A percentile compares a stretch with the other conserved stretches of the same genome.
These are phyloP conservation scores for Antheraea assamensis DNA, from an alignment of 2,888 invertebrate genomes.

Conservation along the genomic window DNA sequence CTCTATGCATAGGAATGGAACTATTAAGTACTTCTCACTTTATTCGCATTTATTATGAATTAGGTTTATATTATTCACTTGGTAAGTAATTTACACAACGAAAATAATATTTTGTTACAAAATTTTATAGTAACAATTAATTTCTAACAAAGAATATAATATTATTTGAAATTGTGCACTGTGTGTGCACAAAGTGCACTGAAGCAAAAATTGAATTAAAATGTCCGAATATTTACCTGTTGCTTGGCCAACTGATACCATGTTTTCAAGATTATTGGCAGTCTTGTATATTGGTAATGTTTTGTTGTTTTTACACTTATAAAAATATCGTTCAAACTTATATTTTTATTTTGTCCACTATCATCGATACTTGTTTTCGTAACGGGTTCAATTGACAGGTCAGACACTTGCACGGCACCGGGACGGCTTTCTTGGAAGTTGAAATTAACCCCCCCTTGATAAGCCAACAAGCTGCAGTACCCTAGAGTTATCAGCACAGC, in stretches of 20 bases:
- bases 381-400: conserved; percentile 77
- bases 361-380: conserved; percentile 69
- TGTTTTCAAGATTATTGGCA: conserved; percentile 94
- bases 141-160: no score
- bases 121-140: no score
- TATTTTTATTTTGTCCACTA: conserved; percentile 76
- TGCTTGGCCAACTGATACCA: conserved; percentile 97
- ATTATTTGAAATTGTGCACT: no score
- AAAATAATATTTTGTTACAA: no score
- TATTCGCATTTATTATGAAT: no score
- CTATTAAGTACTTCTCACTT: no score
- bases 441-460: conserved; percentile 80
- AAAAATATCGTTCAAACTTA: conserved; percentile 92
- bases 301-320: conserved; percentile 97
- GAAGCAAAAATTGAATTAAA: neutral
- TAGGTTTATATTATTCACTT: no score
- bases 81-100: no score
- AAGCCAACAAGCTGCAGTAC: conserved; percentile 83
- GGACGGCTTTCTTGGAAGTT: conserved; percentile 76
- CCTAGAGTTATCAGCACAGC: conserved; percentile 80
- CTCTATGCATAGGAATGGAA: no score
- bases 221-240: conserved; percentile 84
- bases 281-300: conserved; percentile 91
- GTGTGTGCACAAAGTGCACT: neutral
- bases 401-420: conserved; percentile 70